A percentile compares a stretch with the other conserved stretches of the same genome.
phyloP scores from a whole-genome alignment of 2,113 vertebrate genomes.

The Boleophthalmus pectinirostris region DNA sequence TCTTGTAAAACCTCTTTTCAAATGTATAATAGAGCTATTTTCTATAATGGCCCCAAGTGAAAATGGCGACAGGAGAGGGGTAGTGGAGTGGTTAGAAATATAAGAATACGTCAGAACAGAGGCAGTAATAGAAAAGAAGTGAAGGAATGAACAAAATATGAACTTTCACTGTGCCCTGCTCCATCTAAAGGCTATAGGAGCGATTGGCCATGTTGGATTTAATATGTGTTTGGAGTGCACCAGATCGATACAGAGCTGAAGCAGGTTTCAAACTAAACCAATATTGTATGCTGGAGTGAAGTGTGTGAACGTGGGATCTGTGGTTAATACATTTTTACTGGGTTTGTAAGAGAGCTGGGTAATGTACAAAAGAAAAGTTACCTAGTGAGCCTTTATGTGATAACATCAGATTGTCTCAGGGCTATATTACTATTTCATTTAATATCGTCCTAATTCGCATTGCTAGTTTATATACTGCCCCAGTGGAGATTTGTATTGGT shows the following conservation, averaged over 20 bases:
- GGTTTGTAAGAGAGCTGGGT: too few species aligned
- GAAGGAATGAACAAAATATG: constrained; percentile 6
- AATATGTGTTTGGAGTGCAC: constrained; percentile 60
- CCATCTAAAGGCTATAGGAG: constrained; percentile 14
- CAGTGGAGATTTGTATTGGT: too few species aligned
- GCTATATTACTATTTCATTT: too few species aligned
- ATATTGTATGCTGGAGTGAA: neutral
- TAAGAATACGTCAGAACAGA: constrained; percentile 32
- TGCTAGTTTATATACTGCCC: too few species aligned
- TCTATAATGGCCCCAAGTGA: constrained; percentile 7
- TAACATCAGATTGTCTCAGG: too few species aligned
- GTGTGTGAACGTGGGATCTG: neutral
- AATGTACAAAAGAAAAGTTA: too few species aligned
- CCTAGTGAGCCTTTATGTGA: too few species aligned
- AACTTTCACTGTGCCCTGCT: constrained; percentile 38
- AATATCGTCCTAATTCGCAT: too few species aligned
- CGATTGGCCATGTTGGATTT: constrained; percentile 50
- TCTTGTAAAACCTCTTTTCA: neutral
- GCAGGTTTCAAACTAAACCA: neutral
- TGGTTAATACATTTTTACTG: too few species aligned
- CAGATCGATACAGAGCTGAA: constrained; percentile 60
- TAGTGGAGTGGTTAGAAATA: constrained; percentile 23
- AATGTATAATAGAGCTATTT: neutral
- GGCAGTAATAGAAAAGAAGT: constrained; percentile 1
- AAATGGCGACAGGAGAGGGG: constrained; percentile 7